Percentiles rank a stretch among this genome's conserved stretches.
These are phyloP conservation scores for Embiotoca jacksoni DNA, from an alignment of 2,113 vertebrate species.

Conservation along the genomic window DNA sequence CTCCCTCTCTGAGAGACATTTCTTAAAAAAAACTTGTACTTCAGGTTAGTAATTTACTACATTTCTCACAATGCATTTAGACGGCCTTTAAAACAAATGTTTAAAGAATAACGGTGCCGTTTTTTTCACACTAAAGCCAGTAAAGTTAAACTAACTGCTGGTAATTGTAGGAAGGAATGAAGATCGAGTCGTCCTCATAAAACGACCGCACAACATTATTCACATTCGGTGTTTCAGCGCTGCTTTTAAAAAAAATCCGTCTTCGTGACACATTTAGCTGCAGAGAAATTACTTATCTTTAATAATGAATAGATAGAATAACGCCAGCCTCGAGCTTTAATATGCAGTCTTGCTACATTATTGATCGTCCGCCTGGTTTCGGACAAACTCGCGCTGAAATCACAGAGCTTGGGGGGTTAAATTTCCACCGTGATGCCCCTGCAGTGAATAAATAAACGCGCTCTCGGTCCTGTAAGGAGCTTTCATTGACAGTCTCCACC, in stretches of 20 bases:
- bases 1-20: no score
- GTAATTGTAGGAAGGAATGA: no score
- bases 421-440: not conserved
- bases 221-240: constrained; percentile 8
- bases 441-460: not conserved
- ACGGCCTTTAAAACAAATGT: no score
- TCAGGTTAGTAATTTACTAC: no score
- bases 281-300: constrained; percentile 10
- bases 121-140: no score
- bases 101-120: no score
- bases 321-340: no score
- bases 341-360: not conserved
- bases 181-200: not conserved
- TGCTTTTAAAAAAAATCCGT: not conserved
- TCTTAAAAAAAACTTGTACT: no score
- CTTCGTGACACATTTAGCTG: constrained; percentile 1
- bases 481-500: constrained; percentile 50
- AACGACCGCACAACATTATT: not conserved
- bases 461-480: constrained; percentile 42
- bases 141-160: no score
- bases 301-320: not conserved
- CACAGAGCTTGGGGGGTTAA: not conserved
- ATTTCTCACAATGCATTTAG: no score
- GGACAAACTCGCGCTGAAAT: not conserved
- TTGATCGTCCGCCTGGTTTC: not conserved